Evolutionary conservation across 2,797 vertebrate species (phyloP), one percentile per base, ranked within the genome.

Genomic region (Lacerta bilineata): DNA sequence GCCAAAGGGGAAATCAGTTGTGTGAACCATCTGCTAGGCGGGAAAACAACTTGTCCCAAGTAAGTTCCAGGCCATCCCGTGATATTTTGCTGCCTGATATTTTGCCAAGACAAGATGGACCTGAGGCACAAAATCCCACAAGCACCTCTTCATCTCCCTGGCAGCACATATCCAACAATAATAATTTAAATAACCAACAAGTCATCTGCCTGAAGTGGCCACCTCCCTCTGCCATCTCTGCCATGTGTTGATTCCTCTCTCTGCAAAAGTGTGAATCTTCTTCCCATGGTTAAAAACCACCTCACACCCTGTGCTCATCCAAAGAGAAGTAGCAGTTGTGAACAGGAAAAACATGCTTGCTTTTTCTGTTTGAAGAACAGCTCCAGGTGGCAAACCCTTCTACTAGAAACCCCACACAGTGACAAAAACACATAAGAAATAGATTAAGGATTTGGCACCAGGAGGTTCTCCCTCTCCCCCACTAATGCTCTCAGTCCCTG

Each of bases 371-470:
- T 20, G 72, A 72, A 59, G 71, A 81, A 79, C 4, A 82, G 64
- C 9, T 43, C 13, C 39, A 85, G 27, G 10, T 20, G 0, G 1
- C 46, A 29, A 5, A 15, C 43, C 23, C 82, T 76, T 85, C 39
- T 76, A 46, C 69, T 39, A 46, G 71, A 33, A 17, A 85, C 20
- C 8, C 29, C 36, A 75, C 25, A 61, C 18, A 64, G 43, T 43
- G 25, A 75, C 61, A 71, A 61, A 59, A 80, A 71, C 39, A 71
- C 66, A 79, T 50, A 87, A 90, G 78, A 3, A 64, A 29, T 0
- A 17, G 6, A 36, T 84, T 91, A 55, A 72, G 66, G 64, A 69
- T 78, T 84, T 1, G 39, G 74, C 85, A 92, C 79, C 91, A 84
- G 59, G 59, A 83, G 27, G 66, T 50, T 36, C 5, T 50, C 18